A percentile compares a stretch with the other conserved stretches of the same genome.
Evolutionary conservation across 2,113 vertebrate species (phyloP).

Genomic region (Gambusia holbrooki): DNA sequence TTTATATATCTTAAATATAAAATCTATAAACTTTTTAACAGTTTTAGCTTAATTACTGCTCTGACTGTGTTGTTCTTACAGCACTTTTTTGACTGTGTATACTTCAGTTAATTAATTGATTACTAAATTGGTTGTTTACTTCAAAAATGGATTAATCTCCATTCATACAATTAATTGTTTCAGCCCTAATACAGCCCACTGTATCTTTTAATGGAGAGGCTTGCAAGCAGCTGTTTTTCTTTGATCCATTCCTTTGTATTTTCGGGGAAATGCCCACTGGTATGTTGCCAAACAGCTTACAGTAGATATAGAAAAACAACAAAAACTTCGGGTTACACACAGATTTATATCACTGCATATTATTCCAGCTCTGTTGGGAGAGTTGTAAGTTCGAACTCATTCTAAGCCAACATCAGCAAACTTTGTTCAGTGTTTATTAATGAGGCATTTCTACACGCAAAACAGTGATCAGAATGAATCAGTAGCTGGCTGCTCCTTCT

Average conservation of each 20-base stretch:
- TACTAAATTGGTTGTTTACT: too few relatives aligned
- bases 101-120: too few relatives aligned
- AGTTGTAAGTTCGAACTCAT: neutral
- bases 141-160: too few relatives aligned
- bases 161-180: too few relatives aligned
- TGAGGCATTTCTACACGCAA: neutral
- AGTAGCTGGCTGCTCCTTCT: neutral
- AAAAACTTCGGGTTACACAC: neutral
- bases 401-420: neutral
- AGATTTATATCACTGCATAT: neutral
- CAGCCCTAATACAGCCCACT: too few relatives aligned
- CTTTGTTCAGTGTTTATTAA: neutral
- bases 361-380: neutral
- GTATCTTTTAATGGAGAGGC: too few relatives aligned
- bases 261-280: neutral
- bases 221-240: neutral
- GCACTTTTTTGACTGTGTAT: too few relatives aligned
- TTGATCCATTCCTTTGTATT: neutral
- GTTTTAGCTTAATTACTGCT: too few relatives aligned
- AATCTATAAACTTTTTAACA: too few relatives aligned
- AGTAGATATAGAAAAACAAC: neutral
- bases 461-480: neutral
- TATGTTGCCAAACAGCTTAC: neutral
- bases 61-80: too few relatives aligned
- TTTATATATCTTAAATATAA: too few relatives aligned